Evolutionary conservation across 2,888 invertebrate genomes (phyloP).

Genomic region (Drosophila planitibia): DNA sequence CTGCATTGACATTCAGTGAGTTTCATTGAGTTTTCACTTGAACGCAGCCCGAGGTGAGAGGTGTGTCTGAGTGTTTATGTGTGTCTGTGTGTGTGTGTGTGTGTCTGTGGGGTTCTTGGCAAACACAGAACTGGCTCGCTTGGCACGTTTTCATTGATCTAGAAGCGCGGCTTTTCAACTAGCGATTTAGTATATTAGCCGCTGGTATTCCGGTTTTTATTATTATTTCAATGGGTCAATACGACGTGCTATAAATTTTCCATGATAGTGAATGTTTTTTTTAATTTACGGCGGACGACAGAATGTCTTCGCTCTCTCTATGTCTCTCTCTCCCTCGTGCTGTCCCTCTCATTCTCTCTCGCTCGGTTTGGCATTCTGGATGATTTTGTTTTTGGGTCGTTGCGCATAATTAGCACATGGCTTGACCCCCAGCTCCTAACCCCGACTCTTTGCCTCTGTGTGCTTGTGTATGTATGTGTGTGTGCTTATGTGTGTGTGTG

Average conservation of each 20-base stretch:
- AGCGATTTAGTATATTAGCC: slow-evolving; percentile 27
- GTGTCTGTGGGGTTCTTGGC: slow-evolving; percentile 1
- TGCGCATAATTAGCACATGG: slow-evolving; percentile 49
- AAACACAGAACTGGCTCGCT: slow-evolving; percentile 31
- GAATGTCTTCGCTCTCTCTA: slow-evolving; percentile 5
- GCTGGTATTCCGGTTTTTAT: slow-evolving; percentile 44
- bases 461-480: background rate
- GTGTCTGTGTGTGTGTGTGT: background rate
- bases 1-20: slow-evolving; percentile 36
- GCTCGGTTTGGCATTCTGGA: background rate
- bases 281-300: background rate
- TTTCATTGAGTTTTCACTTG: slow-evolving; percentile 43
- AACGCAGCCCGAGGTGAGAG: background rate
- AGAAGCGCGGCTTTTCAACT: slow-evolving; percentile 39
- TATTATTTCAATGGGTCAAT: slow-evolving; percentile 55
- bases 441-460: slow-evolving; percentile 1
- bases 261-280: slow-evolving; percentile 38
- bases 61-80: background rate
- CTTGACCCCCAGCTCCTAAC: slow-evolving; percentile 45
- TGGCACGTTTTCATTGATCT: slow-evolving; percentile 66
- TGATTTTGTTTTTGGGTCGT: slow-evolving; percentile 27
- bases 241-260: slow-evolving; percentile 49
- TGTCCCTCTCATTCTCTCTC: background rate
- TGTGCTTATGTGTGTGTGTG: background rate
- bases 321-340: background rate